Conservation (phyloP, 1,140 invertebrate species). For the Copidosoma floridanum region DNA sequence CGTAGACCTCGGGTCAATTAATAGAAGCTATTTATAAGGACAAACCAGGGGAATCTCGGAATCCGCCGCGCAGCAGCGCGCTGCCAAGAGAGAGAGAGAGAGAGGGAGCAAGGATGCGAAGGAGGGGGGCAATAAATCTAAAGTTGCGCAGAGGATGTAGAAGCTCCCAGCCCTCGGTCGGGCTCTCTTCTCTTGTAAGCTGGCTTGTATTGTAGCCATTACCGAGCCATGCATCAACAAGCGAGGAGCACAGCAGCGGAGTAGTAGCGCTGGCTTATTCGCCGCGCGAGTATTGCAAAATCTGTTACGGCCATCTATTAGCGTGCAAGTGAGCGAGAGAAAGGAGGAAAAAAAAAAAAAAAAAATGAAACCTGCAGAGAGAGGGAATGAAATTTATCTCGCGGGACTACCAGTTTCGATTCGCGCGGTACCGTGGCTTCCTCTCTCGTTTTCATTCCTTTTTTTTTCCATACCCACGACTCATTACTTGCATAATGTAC, state of each 20-base stretch:
- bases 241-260: too few relatives aligned
- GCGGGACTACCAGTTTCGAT: constrained; percentile 1
- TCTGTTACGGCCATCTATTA: constrained; percentile 7
- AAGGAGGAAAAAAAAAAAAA: not conserved
- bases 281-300: not conserved
- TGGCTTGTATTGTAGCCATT: constrained; percentile 58
- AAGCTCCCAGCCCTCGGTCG: constrained; percentile 30
- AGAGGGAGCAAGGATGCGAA: not conserved
- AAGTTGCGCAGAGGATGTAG: constrained; percentile 44
- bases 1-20: constrained; percentile 50
- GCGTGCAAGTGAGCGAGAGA: not conserved
- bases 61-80: constrained; percentile 51
- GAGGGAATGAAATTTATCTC: constrained; percentile 15
- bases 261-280: not conserved
- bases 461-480: not conserved
- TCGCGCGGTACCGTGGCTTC: constrained; percentile 18
- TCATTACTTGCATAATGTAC: too few relatives aligned
- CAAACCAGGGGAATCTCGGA: constrained; percentile 56
- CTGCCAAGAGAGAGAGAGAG: too few relatives aligned
- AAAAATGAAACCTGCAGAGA: too few relatives aligned
- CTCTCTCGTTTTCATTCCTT: constrained; percentile 19
- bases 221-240: constrained; percentile 56
- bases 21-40: constrained; percentile 57
- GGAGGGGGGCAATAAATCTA: constrained; percentile 54
- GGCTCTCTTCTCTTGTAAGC: constrained; percentile 52